Evolutionary conservation across 2,797 vertebrate species (phyloP).

Genomic region (Zenarchopterus dispar): DNA sequence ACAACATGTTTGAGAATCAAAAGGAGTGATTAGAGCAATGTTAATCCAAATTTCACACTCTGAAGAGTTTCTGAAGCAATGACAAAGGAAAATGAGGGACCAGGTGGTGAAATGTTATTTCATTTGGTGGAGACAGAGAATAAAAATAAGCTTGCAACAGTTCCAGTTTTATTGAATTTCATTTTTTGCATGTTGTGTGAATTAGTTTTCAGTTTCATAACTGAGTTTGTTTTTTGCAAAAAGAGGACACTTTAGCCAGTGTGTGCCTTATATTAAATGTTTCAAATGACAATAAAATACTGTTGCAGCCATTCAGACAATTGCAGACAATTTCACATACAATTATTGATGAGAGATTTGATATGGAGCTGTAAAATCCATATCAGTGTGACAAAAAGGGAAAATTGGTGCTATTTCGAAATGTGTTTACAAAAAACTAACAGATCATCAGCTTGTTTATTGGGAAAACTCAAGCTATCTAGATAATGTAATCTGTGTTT

Average conservation of each 20-base stretch:
- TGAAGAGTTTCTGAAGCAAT: slow-evolving; percentile 56
- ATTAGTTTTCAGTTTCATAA: slow-evolving; percentile 52
- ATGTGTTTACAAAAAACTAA: too few species aligned
- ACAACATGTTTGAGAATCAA: slow-evolving; percentile 46
- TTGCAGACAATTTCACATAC: slow-evolving; percentile 22
- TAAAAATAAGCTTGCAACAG: slow-evolving; percentile 31
- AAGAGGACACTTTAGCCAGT: slow-evolving; percentile 27
- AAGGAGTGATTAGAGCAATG: slow-evolving; percentile 61
- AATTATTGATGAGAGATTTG: slow-evolving; percentile 28
- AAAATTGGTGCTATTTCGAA: too few species aligned
- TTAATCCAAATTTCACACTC: slow-evolving; percentile 68
- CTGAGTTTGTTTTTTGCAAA: slow-evolving; percentile 44
- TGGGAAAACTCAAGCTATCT: too few species aligned
- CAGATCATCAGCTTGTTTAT: too few species aligned
- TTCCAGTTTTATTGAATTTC: slow-evolving; percentile 57
- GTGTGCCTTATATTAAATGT: slow-evolving; percentile 39
- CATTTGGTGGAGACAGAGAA: slow-evolving; percentile 20
- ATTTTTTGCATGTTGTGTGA: slow-evolving; percentile 46
- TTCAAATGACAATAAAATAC: slow-evolving; percentile 35
- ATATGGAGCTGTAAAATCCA: not conserved
- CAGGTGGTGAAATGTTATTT: slow-evolving; percentile 52
- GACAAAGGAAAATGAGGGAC: slow-evolving; percentile 54
- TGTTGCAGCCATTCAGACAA: slow-evolving; percentile 10
- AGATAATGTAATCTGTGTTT: too few species aligned
- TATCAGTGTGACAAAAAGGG: too few species aligned